Base-by-base conservation (phyloP, 2,888 invertebrate species). In the Cataglyphis livida region DNA sequence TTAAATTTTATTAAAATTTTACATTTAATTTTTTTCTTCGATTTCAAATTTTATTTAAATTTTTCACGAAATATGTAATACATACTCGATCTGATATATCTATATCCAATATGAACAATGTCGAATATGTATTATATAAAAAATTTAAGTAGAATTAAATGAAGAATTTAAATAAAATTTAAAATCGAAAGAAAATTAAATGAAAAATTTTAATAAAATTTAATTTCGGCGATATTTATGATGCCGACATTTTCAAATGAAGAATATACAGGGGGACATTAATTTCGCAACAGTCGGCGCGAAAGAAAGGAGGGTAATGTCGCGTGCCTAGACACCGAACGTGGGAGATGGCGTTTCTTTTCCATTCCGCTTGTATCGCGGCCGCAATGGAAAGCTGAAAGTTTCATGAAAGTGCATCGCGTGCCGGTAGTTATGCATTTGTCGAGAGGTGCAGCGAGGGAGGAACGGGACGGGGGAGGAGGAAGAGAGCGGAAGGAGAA, bases 391-490 rank as follows among this genome's bases (percentile, higher is more conserved):
- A 93, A 93, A 93, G 93, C 93, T 91, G 93, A 93, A 93, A 93
- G 93, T 93, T 93, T 93, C 91, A 93, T 92, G 93, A 93, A 93
- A 93, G 93, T 93, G 92, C 92, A 93, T 92, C 92, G 93, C 93
- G 92, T 93, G 88, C 76, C 87, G 87, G 85, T 85, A 75, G 73
- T 78, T 76, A 73, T 82, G 83, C 65, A 79, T 87, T 88, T 87
- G 76, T 88, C 73, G 81, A 59, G 81, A 59, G 57, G 15, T 57
- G 62, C 48, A 15, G 32, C 59, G 61, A 62, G 38, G 62, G 76
- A 51, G 59, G 41, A 66, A 28, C 15, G 21, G 18, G 2, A 51
- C 51, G 59, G 48, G 18, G 38, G 28, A 21, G 32, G 51, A 44
- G 51, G 41, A 28, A 54, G 41, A 51, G 51, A 12, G 9, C 10